Base-by-base conservation (phyloP, 2,888 invertebrate genomes). In the Trissolcus brochymenae region DNA sequence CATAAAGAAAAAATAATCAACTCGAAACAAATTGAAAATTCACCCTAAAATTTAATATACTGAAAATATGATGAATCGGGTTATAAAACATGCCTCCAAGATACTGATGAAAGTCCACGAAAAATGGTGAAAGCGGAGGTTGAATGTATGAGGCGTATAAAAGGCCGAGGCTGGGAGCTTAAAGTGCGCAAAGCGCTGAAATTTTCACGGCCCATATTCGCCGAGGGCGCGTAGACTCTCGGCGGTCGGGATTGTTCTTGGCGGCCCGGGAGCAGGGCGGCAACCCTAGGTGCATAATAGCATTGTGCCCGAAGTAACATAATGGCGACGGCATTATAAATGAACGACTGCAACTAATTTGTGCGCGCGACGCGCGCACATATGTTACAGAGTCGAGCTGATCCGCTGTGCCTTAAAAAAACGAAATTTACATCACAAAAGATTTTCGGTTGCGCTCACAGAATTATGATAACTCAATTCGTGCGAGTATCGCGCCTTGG, bases 341-440 rank as follows among this genome's bases (percentile, higher is more conserved):
- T 84, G 86, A 86, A 86, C 82, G 85, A 86, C 85, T 85, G 87
- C 86, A 83, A 85, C 86, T 85, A 87, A 87, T 87, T 87, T 86
- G 83, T 81, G 82, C 61, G 57, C 43, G 66, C 55, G 72, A 60
- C 67, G 66, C 64, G 71, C 53, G 62, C 75, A 71, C 68, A 76
- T 70, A 72, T 67, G 73, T 73, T 72, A 67, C 76, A 73, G 66
- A 76, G 68, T 67, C 59, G 53, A 75, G 60, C 46, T 74, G 43
- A 35, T 60, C 41, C 6, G 4, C 9, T 19, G 50, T 16, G 43
- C 64, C 41, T 68, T 68, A 75, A 75, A 75, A 75, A 75, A 75
- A 66, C 2, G 14, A n/a, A 7, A 65, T 70, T 70, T 60, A 21
- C 70, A 76, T 76, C 17, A 70, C 64, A 76, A 70, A 70, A 55